Base-by-base conservation (phyloP, 2,797 vertebrate genomes). In the Tapera naevia region DNA sequence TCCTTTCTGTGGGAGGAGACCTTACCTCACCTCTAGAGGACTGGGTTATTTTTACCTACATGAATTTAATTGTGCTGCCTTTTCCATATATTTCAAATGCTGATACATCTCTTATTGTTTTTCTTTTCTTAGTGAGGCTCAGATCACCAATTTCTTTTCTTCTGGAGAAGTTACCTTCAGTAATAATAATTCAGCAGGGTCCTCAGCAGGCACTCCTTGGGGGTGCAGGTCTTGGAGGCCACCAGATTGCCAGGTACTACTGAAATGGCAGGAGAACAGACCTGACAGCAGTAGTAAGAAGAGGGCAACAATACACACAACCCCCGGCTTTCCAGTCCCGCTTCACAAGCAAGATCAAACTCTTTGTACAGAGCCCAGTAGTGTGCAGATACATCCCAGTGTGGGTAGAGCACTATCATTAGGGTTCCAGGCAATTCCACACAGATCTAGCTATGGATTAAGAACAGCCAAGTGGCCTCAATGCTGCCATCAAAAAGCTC, bases 1-100 rank as follows among this genome's bases (percentile, higher is more conserved):
- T 92, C 10, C 28, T 69, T 88, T 91, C 92, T 89, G 87, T 95
- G 87, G 92, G 94, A 95, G 87, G 87, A 93, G 79, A 93, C 91
- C 89, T 95, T 89, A 93, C 87, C 81, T 95, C 81, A 97, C 91
- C 89, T 89, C 58, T 83, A 71, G 79, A 91, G 51, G 57, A 72
- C 65, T 39, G 33, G 13, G 35, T 93, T 94, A 91, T 95, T 95
- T 96, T 93, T 88, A 93, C 72, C 81, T 89, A 66, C 75, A 30
- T 5, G 57, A 92, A 92, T 89, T 89, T 80, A 32, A 81, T 37
- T 74, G 65, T 66, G 58, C 8, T 81, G 5, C 74, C n/a, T 92
- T 93, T 95, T 95, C 53, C 84, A 86, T 60, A 28, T 82, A 80
- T 83, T 92, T 89, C 67, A 82, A 90, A 93, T 30, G 71, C 50